Percentiles rank a stretch among this genome's conserved stretches.
These are phyloP conservation scores for Anguilla marmorata DNA, from an alignment of 2,797 vertebrate species.

Conservation along the genomic window DNA sequence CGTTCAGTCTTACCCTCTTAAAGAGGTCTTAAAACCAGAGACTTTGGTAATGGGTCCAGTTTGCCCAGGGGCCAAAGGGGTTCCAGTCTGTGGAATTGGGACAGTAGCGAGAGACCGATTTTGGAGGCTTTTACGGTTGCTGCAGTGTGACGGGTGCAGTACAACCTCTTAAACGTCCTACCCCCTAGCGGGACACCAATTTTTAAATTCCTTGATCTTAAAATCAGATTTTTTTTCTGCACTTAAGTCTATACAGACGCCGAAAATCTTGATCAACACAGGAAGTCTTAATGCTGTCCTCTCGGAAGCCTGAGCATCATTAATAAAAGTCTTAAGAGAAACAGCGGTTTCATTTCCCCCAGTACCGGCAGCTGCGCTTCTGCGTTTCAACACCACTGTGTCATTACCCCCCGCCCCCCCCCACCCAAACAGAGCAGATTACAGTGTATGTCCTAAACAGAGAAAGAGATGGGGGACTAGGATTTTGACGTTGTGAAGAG, in stretches of 20 bases:
- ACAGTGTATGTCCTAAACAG: neutral
- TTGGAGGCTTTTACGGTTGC: conserved; percentile 89
- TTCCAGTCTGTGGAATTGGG: conserved; percentile 83
- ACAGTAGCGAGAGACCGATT: conserved; percentile 73
- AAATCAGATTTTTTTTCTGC: neutral
- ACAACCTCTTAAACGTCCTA: conserved; percentile 69
- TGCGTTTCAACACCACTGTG: neutral
- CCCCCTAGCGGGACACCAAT: conserved; percentile 61
- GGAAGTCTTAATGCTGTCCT: conserved; percentile 76
- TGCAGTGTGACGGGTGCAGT: conserved; percentile 76
- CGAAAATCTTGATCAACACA: conserved; percentile 76
- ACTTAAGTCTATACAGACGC: conserved; percentile 57
- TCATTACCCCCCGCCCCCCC: neutral
- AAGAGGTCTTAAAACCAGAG: conserved; percentile 83
- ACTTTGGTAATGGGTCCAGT: conserved; percentile 76
- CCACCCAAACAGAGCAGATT: neutral
- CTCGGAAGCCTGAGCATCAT: conserved; percentile 64
- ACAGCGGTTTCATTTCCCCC: conserved; percentile 30
- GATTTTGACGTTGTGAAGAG: conserved; percentile 17
- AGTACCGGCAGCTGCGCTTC: neutral
- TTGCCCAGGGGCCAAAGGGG: conserved; percentile 80
- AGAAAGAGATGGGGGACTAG: neutral
- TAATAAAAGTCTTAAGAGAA: conserved; percentile 66
- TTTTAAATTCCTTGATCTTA: conserved; percentile 59
- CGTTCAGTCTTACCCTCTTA: conserved; percentile 67